Conservation (phyloP, 2,113 vertebrate species). For the Proteles cristata region DNA sequence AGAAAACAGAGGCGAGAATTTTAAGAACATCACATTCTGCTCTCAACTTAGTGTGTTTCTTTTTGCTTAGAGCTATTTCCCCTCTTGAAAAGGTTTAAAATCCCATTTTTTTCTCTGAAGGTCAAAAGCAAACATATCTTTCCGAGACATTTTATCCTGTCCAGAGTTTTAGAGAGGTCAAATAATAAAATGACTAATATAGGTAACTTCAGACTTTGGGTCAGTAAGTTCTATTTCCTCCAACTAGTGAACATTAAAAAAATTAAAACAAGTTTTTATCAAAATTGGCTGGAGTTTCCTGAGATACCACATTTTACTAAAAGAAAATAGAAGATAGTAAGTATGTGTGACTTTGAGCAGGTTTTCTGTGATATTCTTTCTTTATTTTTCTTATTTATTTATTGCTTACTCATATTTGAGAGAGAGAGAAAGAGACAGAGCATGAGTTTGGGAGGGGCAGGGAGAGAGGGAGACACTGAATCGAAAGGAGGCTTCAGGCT, state of each 20-base stretch:
- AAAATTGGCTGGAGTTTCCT: conserved; percentile 1
- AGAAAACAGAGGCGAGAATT: conserved; percentile 8
- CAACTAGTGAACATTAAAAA: background rate
- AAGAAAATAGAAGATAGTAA: background rate
- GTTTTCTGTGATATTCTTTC: background rate
- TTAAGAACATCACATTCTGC: background rate
- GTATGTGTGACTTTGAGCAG: background rate
- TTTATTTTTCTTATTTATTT: background rate
- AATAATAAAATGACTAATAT: background rate
- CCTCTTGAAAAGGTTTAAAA: background rate
- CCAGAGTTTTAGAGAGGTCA: background rate
- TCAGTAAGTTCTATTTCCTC: conserved; percentile 20
- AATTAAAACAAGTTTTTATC: conserved; percentile 46
- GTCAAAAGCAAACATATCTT: conserved; percentile 29
- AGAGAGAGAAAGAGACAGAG: too few relatives aligned
- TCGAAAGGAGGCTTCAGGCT: too few relatives aligned
- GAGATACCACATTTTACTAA: conserved; percentile 3
- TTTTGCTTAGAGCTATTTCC: conserved; percentile 32
- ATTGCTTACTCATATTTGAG: too few relatives aligned
- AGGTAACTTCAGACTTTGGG: background rate
- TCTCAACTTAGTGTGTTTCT: background rate
- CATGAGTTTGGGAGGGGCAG: too few relatives aligned
- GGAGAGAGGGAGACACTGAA: too few relatives aligned
- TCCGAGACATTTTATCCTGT: background rate
- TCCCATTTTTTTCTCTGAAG: conserved; percentile 20